These are phyloP conservation scores for Falco berigora DNA, from an alignment of 2,797 vertebrate genomes.

Conservation along the genomic window DNA sequence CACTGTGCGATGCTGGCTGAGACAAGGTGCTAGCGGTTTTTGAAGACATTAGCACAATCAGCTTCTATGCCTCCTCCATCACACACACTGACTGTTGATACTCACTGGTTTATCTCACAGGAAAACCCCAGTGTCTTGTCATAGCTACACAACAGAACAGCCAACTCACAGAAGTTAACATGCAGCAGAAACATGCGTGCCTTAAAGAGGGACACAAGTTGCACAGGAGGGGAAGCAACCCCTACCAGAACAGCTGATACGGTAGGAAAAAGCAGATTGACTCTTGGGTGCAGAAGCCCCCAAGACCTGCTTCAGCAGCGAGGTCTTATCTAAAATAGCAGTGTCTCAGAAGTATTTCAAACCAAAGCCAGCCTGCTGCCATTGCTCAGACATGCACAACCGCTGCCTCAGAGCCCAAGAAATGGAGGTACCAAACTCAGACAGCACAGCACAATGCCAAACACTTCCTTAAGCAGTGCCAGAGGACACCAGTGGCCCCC, in stretches of 20 bases:
- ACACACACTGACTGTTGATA: not conserved
- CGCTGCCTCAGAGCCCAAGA: not conserved
- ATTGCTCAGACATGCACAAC: not conserved
- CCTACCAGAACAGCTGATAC: not conserved
- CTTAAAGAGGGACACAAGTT: not conserved
- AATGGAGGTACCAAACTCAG: fast-evolving
- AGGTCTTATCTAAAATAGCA: not conserved
- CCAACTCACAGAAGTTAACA: not conserved
- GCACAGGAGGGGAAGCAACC: not conserved
- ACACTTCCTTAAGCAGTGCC: not conserved
- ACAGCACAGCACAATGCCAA: not conserved
- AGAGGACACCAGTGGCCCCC: not conserved
- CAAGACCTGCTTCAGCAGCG: not conserved
- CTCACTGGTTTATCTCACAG: not conserved
- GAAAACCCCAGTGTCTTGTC: not conserved
- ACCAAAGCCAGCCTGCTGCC: not conserved
- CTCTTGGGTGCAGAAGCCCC: not conserved
- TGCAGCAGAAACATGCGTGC: not conserved
- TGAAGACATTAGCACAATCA: not conserved
- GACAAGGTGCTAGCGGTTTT: not conserved
- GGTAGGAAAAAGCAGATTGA: not conserved
- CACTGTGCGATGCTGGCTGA: not conserved
- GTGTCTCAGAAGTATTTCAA: not conserved
- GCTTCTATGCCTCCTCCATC: not conserved
- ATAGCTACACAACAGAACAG: not conserved